Base-by-base conservation (phyloP, 2,797 vertebrate genomes). In the Vultur gryphus region DNA sequence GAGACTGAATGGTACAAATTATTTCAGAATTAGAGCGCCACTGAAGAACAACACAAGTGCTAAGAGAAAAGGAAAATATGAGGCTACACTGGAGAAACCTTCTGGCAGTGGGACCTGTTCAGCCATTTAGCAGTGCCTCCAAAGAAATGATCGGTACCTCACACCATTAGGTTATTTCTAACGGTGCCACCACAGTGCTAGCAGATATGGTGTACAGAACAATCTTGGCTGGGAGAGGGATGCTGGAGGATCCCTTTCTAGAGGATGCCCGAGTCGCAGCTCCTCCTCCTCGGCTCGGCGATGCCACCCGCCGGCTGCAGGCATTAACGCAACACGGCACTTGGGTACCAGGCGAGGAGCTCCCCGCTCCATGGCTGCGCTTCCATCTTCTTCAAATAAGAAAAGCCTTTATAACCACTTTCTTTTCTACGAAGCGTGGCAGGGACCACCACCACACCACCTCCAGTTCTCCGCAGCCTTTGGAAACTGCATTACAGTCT, bases 301-400 rank as follows among this genome's bases (percentile, higher is more conserved):
- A 31, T 23, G 93, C 95, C 95, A n/a, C 91, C 89, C 76, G 0
- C 65, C 13, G 88, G 86, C 79, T 75, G 59, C 73, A n/a, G 49
- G 37, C 77, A 79, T 0, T 5, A 65, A 19, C 59, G 21, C 55
- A 77, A 12, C 16, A 0, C 2, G 0, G 7, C 26, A 14, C 61
- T 29, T 1, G n/a, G 19, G 4, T 1, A 37, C 19, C 24, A 4
- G 44, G 8, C 0, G 1, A 66, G 62, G 6, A 57, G 46, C 59
- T 19, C 8, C 46, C 43, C 1, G 0, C 15, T n/a, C 51, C 70
- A 4, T 2, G 2, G 2, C 83, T 7, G 61, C 0, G 0, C 61
- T 23, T 28, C 15, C 41, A 35, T 4, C 43, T 31, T 49, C 62
- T 57, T 28, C 84, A 5, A 7, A 5, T 1, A 11, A 73, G 2